Evolutionary conservation across 1,140 invertebrate genomes (phyloP), one percentile per base, ranked within the genome.

Genomic region (Drosophila baimaii): DNA sequence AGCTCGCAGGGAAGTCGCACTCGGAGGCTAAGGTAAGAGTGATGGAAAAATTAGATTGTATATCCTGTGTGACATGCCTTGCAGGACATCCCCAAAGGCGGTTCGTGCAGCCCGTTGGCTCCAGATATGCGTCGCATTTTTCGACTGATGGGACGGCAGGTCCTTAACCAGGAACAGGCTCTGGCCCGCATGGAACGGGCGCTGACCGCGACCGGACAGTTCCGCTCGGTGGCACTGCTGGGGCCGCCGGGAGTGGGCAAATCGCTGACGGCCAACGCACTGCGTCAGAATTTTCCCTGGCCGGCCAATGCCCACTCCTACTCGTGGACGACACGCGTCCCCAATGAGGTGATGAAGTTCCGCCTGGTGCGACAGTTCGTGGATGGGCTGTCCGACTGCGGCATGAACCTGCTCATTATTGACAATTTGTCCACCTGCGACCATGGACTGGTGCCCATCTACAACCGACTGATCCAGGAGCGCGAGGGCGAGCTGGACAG

Each of bases 241-340:
- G 90, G 90, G 2, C 75, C 90, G 4, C 54, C 72, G 0, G 90
- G 90, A 10, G 90, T 90, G 29, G 90, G 90, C 3, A 91, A 91
- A 27, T 56, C 64, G 0, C 47, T 91, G 6, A 66, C 80, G 8
- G 56, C 59, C 0, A 56, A 61, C n/a, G 51, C 44, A 0, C 29
- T 91, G 1, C n/a, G 43, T 1, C 33, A 77, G 6, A 29, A 72
- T 19, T 91, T 85, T 52, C 90, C 90, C 25, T 91, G 90, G 90
- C 78, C 64, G n/a, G 74, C 81, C 57, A 90, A 91, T 25, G 78
- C 75, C 6, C 83, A 90, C n/a, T 55, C 49, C 12, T 91, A 91
- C 27, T 78, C 81, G 1, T 91, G 90, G 90, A 82, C n/a, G n/a
- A 64, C 62, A 90, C 89, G 62, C 37, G 85, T 88, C 2, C 31